Evolutionary conservation across 2,113 vertebrate genomes (phyloP), one percentile per base, ranked within the genome.

Genomic region (Gymnogyps californianus): DNA sequence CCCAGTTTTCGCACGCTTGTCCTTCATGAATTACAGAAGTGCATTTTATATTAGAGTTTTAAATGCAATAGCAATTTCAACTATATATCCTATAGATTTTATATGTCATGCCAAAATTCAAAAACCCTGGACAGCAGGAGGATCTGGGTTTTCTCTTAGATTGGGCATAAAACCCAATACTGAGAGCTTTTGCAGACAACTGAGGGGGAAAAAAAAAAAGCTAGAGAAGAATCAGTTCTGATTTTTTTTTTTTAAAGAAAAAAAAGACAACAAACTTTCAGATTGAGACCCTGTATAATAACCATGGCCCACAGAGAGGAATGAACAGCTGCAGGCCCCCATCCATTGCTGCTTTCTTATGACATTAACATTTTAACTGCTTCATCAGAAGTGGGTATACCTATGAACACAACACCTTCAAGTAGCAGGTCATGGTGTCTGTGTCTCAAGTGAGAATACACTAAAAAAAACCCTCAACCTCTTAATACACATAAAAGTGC

Each of bases 41-140:
- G 3, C 7, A 24, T 34, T 64, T 75, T 54, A 5, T 22, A n/a
- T 19, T 44, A 25, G 34, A 49, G 21, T 59, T 89, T 46, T n/a
- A 66, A 85, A 69, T 10, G 14, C 22, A 71, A 28, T 5, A 52
- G 11, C 26, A n/a, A 55, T 42, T 82, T 67, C 44, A 76, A 1
- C 8, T 46, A 17, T 25, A 12, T 21, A 40, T 22, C 4, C 34
- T 21, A 32, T 4, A 36, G 8, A 42, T 58, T 20, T 66, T 54
- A 16, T 1, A 29, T 1, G 2, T 42, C 31, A 36, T 3, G 5
- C 3, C 20, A 62, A 55, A 74, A 74, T 7, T 28, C 0, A 69
- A 52, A 40, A 31, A 58, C 11, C 5, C 7, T 18, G 10, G 22
- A 64, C 12, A 59, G 51, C 18, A 66, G 19, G 1, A 57, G 2